Evolutionary conservation across 2,888 invertebrate genomes (phyloP).

Genomic region (Orchestes rusci): DNA sequence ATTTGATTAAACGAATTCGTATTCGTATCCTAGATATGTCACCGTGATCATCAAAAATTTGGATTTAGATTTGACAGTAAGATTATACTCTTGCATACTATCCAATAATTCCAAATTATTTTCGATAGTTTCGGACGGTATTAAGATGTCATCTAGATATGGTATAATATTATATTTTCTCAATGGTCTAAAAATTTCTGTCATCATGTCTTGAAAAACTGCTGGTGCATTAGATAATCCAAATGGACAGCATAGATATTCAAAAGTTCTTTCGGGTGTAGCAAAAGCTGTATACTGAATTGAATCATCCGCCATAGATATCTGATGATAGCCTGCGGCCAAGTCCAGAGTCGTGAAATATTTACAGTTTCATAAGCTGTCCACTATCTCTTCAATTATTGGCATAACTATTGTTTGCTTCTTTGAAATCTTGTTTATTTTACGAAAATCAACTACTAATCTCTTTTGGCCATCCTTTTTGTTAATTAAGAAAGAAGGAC

Average conservation of each 20-base stretch:
- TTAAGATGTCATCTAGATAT: constrained; percentile 8
- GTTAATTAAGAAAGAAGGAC: constrained; percentile 24
- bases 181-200: background rate
- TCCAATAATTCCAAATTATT: background rate
- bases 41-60: background rate
- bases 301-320: background rate
- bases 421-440: constrained; percentile 19
- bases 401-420: constrained; percentile 7
- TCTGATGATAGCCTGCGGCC: constrained; percentile 1
- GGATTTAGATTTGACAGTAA: constrained; percentile 4
- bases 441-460: constrained; percentile 24
- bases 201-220: constrained; percentile 5
- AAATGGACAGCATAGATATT: background rate
- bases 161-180: background rate
- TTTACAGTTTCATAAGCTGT: constrained; percentile 3
- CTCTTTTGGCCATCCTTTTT: constrained; percentile 27
- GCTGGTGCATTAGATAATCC: constrained; percentile 5
- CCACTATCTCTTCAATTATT: constrained; percentile 8
- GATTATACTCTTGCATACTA: background rate
- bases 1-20: constrained; percentile 1
- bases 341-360: constrained; percentile 7
- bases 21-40: constrained; percentile 2
- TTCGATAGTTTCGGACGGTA: constrained; percentile 3
- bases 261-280: constrained; percentile 1
- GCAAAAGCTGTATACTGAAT: constrained; percentile 2